phyloP scores from a whole-genome alignment of 2,113 vertebrate species.

The Atherinomorus stipes region DNA sequence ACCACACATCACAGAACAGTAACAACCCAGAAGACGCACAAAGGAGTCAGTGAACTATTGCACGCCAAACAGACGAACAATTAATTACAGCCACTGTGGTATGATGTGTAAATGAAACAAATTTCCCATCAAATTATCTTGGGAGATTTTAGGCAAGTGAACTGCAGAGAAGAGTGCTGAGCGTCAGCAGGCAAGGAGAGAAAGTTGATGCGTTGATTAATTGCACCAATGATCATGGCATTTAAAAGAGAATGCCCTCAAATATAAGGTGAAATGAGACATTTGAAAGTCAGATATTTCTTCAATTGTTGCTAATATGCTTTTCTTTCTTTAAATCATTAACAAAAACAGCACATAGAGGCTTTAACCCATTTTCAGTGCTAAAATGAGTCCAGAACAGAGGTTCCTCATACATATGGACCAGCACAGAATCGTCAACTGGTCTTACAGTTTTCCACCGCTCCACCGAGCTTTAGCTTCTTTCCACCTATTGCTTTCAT shows the following conservation, averaged over 20 bases:
- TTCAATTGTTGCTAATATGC: slow-evolving; percentile 13
- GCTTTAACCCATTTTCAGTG: background rate
- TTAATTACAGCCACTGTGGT: slow-evolving; percentile 83
- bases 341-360: no score
- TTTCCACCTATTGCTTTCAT: background rate
- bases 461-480: slow-evolving; percentile 10
- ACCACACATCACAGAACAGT: slow-evolving; percentile 49
- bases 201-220: slow-evolving; percentile 70
- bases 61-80: slow-evolving; percentile 77
- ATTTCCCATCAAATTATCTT: slow-evolving; percentile 81
- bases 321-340: background rate
- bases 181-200: slow-evolving; percentile 67
- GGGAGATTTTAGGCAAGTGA: slow-evolving; percentile 74
- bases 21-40: slow-evolving; percentile 69
- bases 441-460: background rate
- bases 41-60: slow-evolving; percentile 82
- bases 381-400: background rate
- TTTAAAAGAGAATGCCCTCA: slow-evolving; percentile 36
- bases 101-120: slow-evolving; percentile 83
- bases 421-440: background rate
- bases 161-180: slow-evolving; percentile 70
- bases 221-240: slow-evolving; percentile 56
- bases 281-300: slow-evolving; percentile 12
- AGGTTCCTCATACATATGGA: background rate
- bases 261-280: background rate